These are phyloP conservation scores for Montipora capricornis DNA, from an alignment of 64 coral and sea anemone species.

Conservation along the genomic window DNA sequence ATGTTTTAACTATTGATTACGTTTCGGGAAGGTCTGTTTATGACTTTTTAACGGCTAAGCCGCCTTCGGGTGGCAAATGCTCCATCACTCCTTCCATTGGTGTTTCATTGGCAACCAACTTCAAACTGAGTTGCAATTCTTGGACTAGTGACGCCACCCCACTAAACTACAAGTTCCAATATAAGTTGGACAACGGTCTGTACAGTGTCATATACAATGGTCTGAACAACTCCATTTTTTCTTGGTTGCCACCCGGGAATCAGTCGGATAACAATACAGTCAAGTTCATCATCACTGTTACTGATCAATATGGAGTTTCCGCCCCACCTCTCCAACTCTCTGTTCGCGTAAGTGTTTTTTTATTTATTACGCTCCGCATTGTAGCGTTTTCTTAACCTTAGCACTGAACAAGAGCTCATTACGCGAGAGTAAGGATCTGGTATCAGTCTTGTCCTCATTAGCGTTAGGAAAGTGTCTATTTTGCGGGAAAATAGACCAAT, in stretches of 20 bases:
- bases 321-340: neutral
- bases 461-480: too few species aligned
- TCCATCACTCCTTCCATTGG: slow-evolving; percentile 1
- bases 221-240: neutral
- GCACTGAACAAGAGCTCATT: too few species aligned
- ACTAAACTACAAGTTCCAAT: slow-evolving; percentile 15
- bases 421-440: too few species aligned
- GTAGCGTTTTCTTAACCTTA: too few species aligned
- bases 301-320: slow-evolving; percentile 1
- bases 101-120: neutral
- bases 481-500: too few species aligned
- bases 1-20: neutral
- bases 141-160: neutral
- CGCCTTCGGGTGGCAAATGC: slow-evolving; percentile 15
- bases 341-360: neutral
- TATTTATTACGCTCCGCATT: neutral
- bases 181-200: slow-evolving; percentile 11
- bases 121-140: slow-evolving; percentile 18
- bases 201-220: slow-evolving; percentile 4
- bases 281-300: neutral
- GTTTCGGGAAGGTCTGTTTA: neutral
- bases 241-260: slow-evolving; percentile 11
- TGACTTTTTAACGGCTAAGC: neutral
- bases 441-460: too few species aligned
- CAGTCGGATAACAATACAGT: neutral